Base-by-base conservation (phyloP, 2,888 invertebrate genomes). In the Celastrina argiolus region DNA sequence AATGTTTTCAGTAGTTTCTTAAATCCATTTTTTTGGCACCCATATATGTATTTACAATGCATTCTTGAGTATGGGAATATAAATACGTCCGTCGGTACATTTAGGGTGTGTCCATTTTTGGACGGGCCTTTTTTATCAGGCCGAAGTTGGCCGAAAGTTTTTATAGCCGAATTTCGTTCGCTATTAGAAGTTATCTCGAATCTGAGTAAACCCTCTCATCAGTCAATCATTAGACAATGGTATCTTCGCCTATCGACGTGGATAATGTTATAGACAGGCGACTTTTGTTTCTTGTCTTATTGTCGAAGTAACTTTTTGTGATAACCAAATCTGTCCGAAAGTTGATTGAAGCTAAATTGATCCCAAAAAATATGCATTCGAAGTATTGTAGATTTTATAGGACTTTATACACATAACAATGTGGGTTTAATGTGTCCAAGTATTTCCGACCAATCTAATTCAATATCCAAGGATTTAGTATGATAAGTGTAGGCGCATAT, bases 201-300 rank as follows among this genome's bases (percentile, higher is more conserved):
- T 51, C 51, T 51, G 12, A 4, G 12, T 51, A 51, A 51, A 51
- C 51, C 26, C 26, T 26, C 51, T 51, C 51, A 51, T 26, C 51
- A 51, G 22, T 51, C 51, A 51, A 51, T 51, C 51, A 51, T 51
- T 51, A 51, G 22, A 51, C 51, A 51, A 51, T 51, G 51, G 51
- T 22, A 51, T 51, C 51, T 51, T 26, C 22, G 16, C 51, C 26
- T 51, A 26, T 51, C 26, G 22, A 51, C 22, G 51, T 26, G 22
- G 51, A 51, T 22, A 51, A 51, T 51, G 51, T 51, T 26, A 51
- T 14, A 51, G 51, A 45, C 45, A 45, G 51, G 22, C 10, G 51
- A 3, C 51, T 18, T 51, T 51, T 51, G 12, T 51, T 51, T 51
- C 22, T 51, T 12, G 1, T 7, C 36, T 10, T 10, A 36, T 36